Conservation (phyloP, 1,140 invertebrate genomes). For the Heliothis virescens region DNA sequence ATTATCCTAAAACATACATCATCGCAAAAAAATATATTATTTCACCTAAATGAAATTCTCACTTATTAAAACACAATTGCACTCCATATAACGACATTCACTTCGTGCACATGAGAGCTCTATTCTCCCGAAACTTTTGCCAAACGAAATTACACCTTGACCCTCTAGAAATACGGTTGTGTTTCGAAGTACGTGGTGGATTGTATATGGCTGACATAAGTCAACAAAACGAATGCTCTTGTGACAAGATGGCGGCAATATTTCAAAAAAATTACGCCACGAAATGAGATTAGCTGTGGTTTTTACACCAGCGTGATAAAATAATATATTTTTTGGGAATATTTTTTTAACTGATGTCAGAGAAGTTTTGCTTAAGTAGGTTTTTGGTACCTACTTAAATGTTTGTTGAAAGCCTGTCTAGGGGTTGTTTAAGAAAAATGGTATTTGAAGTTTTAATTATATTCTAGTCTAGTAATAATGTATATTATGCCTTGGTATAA, state of each 20-base stretch:
- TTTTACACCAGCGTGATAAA: constrained; percentile 38
- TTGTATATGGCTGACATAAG: constrained; percentile 44
- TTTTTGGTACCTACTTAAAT: neutral
- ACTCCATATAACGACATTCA: constrained; percentile 41
- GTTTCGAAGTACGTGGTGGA: neutral
- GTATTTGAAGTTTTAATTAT: neutral
- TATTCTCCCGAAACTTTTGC: neutral
- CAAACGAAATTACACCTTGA: constrained; percentile 1
- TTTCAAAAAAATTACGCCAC: constrained; percentile 60
- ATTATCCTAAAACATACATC: neutral
- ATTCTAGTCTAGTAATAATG: too few species aligned
- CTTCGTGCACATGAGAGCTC: constrained; percentile 33
- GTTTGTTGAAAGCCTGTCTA: neutral
- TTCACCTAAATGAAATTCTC: constrained; percentile 35
- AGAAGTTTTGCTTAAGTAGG: constrained; percentile 2
- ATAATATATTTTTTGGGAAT: constrained; percentile 1
- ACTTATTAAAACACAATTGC: constrained; percentile 44
- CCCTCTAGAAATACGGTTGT: neutral
- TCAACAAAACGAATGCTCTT: constrained; percentile 58
- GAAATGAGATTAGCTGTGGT: constrained; percentile 58
- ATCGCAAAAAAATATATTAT: neutral
- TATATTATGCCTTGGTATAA: too few species aligned
- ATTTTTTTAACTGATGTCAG: neutral
- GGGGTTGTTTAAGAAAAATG: neutral
- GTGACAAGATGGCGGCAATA: constrained; percentile 61